phyloP scores from a whole-genome alignment of 2,888 invertebrate species.

The Cacoxenus indagator region DNA sequence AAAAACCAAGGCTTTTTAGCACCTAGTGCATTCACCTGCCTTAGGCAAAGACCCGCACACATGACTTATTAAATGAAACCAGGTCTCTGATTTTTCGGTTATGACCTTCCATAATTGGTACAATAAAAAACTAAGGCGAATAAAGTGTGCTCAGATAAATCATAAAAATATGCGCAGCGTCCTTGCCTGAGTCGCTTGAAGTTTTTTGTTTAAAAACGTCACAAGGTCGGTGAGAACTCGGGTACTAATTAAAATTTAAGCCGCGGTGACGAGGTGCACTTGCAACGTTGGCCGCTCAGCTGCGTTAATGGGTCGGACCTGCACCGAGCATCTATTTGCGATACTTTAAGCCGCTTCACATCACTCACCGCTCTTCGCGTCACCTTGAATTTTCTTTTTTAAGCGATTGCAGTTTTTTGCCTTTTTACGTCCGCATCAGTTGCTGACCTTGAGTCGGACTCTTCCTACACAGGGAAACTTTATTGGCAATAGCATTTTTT shows the following conservation, averaged over 20 bases:
- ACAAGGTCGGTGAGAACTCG: not conserved
- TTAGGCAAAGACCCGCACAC: not conserved
- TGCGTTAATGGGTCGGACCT: slow-evolving; percentile 23
- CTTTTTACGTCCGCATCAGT: slow-evolving; percentile 49
- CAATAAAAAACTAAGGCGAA: not conserved
- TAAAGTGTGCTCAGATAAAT: not conserved
- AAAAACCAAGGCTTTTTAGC: not conserved
- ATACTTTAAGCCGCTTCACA: too few species aligned
- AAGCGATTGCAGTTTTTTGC: not conserved
- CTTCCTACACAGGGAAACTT: slow-evolving; percentile 40
- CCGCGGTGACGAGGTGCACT: slow-evolving; percentile 42
- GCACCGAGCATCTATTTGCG: not conserved
- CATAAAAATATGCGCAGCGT: not conserved
- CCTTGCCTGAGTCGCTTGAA: not conserved
- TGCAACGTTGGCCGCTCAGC: slow-evolving; percentile 1
- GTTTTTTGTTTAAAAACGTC: not conserved
- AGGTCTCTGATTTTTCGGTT: not conserved
- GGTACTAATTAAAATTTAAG: not conserved
- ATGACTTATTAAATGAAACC: not conserved
- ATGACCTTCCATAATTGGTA: not conserved
- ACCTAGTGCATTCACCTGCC: not conserved
- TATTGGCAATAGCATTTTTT: slow-evolving; percentile 40
- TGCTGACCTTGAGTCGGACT: slow-evolving; percentile 54
- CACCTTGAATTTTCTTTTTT: not conserved
- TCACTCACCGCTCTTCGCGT: not conserved